Conservation (phyloP, 1,140 invertebrate species). For the Drosophila athabasca region DNA sequence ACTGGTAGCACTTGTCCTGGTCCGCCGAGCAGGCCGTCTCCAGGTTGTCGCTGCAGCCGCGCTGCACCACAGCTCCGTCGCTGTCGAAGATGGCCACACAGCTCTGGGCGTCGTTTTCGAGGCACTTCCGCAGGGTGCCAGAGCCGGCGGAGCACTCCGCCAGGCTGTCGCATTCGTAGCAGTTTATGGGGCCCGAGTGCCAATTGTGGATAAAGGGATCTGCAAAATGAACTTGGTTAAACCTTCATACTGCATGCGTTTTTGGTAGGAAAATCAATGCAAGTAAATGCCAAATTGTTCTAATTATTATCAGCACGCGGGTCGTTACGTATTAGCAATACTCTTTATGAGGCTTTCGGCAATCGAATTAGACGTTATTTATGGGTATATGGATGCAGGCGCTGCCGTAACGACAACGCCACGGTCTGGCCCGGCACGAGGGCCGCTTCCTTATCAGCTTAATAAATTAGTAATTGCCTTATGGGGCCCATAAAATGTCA, state of each 20-base stretch:
- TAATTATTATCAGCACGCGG: conserved; percentile 14
- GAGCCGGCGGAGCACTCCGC: conserved; percentile 44
- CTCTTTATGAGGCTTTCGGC: conserved; percentile 17
- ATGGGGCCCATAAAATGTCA: conserved; percentile 26
- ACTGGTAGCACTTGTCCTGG: conserved; percentile 58
- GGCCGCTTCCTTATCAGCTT: conserved; percentile 17
- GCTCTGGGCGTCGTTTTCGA: conserved; percentile 56
- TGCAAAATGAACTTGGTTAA: background rate
- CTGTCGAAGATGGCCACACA: conserved; percentile 60
- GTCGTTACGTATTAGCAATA: conserved; percentile 30
- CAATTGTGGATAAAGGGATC: conserved; percentile 61
- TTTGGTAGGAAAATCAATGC: no score
- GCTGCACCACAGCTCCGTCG: conserved; percentile 49
- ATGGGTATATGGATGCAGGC: conserved; percentile 36
- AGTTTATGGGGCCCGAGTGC: conserved; percentile 72
- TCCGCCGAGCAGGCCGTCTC: conserved; percentile 15
- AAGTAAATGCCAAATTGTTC: background rate
- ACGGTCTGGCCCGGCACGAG: conserved; percentile 12
- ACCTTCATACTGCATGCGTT: no score
- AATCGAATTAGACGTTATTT: conserved; percentile 56
- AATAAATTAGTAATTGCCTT: conserved; percentile 46
- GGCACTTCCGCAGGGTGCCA: conserved; percentile 56
- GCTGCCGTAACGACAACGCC: conserved; percentile 31
- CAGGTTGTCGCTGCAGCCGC: conserved; percentile 72
- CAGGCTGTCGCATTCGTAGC: conserved; percentile 49